phyloP scores from a whole-genome alignment of 2,888 invertebrate genomes.

The Coelinius sp. region DNA sequence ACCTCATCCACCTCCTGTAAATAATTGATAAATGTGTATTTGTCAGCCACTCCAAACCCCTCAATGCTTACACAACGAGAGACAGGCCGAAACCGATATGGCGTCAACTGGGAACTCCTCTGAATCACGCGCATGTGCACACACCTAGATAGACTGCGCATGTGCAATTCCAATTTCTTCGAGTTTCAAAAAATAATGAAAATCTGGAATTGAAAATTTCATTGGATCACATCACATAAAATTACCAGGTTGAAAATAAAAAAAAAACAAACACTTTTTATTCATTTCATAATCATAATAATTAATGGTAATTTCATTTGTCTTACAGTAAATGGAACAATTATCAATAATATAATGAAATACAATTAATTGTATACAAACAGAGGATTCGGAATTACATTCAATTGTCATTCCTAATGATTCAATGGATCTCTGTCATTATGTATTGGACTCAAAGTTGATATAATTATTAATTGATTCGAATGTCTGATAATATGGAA shows the following conservation, averaged over 20 bases:
- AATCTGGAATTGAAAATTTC: neutral
- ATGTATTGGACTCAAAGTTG: neutral
- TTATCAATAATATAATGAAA: constrained; percentile 21
- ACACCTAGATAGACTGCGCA: no score
- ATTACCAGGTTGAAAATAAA: neutral
- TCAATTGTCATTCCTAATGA: neutral
- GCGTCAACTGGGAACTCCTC: no score
- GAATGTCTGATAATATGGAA: constrained; percentile 1
- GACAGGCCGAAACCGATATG: no score
- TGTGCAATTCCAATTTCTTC: no score
- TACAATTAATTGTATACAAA: constrained; percentile 15
- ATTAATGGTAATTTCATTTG: constrained; percentile 20
- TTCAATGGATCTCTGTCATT: constrained; percentile 5
- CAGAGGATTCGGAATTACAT: neutral
- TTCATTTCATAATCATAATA: constrained; percentile 21
- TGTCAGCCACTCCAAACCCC: no score
- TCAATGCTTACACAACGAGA: no score
- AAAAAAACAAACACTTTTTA: constrained; percentile 20
- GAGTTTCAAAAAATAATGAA: neutral
- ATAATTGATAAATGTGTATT: no score
- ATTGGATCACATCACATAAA: neutral
- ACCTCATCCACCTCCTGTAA: no score
- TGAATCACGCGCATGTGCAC: no score
- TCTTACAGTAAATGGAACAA: constrained; percentile 25
- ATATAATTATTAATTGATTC: neutral